Evolutionary conservation across 2,888 invertebrate species (phyloP).

Genomic region (Dicroscelio sp.): DNA sequence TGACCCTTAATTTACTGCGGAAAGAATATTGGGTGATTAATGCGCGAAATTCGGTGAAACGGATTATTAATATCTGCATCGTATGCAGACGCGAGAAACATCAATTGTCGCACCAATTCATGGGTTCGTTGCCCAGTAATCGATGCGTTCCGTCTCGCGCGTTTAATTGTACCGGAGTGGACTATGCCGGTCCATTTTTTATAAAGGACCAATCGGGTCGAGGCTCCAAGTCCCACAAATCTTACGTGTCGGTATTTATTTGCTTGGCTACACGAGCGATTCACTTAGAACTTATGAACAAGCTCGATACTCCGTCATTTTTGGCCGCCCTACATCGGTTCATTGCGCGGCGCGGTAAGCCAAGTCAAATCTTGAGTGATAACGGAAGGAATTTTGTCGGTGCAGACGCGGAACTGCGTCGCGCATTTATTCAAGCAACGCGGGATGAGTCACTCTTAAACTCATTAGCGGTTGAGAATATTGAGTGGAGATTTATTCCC

Average conservation of each 20-base stretch:
- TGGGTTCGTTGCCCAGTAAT: not conserved
- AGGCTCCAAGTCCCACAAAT: not conserved
- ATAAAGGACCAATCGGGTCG: not conserved
- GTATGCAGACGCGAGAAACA: constrained; percentile 2
- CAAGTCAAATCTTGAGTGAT: constrained; percentile 85
- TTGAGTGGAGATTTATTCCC: not conserved
- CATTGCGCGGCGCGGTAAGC: constrained; percentile 86
- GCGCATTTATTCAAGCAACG: not conserved
- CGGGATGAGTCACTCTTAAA: not conserved
- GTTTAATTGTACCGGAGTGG: not conserved
- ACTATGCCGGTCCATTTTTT: not conserved
- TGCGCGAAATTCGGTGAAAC: not conserved
- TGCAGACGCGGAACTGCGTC: constrained; percentile 52
- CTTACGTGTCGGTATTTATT: constrained; percentile 10
- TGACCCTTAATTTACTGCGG: too few species aligned
- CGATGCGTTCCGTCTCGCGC: not conserved
- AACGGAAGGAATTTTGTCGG: constrained; percentile 89
- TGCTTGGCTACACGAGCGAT: not conserved
- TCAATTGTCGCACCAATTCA: not conserved
- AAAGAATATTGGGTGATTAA: too few species aligned
- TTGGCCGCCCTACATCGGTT: constrained; percentile 87
- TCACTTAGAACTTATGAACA: too few species aligned
- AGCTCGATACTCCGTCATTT: constrained; percentile 68
- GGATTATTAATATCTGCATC: not conserved
- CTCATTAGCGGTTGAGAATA: not conserved